Base-by-base conservation (phyloP, 2,113 vertebrate genomes). In the Aleadryas rufinucha region DNA sequence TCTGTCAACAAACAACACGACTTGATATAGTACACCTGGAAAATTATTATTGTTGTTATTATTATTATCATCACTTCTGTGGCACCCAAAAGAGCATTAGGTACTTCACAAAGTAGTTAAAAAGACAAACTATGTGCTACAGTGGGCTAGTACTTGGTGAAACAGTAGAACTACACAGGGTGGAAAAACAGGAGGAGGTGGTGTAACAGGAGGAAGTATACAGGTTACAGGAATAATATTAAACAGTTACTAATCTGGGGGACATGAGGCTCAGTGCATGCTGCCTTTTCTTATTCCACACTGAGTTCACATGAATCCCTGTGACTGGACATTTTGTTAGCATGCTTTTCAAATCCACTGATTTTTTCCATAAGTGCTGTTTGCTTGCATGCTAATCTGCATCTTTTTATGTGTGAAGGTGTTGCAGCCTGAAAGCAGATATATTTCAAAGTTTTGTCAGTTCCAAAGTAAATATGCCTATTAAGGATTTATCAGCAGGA, bases 141-240 rank as follows among this genome's bases (percentile, higher is more conserved):
- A 59, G 53, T 33, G 71, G 87, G 54, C 63, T 84, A 52, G 65
- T 41, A 42, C 24, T 65, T 0, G 0, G 44, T 75, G 90, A 96
- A 94, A 96, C 68, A 49, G 79, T 66, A 90, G 87, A 96, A 90
- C 59, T 52, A 50, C 63, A 30, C 3, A 33, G 64, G 28, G 60
- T 7, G 52, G 76, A 94, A 92, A 87, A 90, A 47, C 27, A 77
- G 85, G 71, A 95, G 76, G 71, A 63, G 85, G 52, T 83, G 45
- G 71, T 76, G 22, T 66, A 94, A 86, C 10, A n/a, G 70, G 71
- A 91, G 89, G 93, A 95, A 93, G 87, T 57, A 70, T 61, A 90
- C 0, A 3, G 84, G 56, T 93, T 94, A 91, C 90, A 86, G 60
- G 79, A 89, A 39, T 65, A 93, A 75, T 54, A 78, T 63, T 57